These are phyloP conservation scores for Mycteria americana DNA, from an alignment of 2,797 vertebrate genomes.

Conservation along the genomic window DNA sequence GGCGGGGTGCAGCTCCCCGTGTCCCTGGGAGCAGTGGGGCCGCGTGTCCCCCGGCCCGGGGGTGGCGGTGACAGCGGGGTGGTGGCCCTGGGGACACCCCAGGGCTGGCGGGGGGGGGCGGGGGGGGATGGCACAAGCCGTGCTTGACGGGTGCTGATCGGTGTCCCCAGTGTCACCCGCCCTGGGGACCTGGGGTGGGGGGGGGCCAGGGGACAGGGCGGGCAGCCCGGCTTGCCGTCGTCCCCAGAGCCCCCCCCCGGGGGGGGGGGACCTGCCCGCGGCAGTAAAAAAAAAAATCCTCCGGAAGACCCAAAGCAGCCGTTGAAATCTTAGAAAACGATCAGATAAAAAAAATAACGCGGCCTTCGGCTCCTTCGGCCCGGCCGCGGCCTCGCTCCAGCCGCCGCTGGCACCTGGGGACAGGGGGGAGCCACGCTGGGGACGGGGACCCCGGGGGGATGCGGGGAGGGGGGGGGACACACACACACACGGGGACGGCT, in stretches of 20 bases:
- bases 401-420: neutral
- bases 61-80: neutral
- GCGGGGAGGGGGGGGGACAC: no score
- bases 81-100: neutral
- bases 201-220: neutral
- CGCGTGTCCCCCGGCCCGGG: neutral
- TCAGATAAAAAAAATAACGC: neutral
- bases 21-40: neutral
- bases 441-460: neutral
- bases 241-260: neutral
- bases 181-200: neutral
- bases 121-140: neutral
- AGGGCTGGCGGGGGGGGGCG: neutral
- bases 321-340: constrained; percentile 9
- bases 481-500: no score
- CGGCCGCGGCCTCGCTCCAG: neutral
- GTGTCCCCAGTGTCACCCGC: neutral
- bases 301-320: neutral
- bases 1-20: neutral
- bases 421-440: neutral
- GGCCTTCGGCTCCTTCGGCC: neutral
- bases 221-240: neutral
- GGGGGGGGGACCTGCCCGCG: neutral
- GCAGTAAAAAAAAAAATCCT: neutral
- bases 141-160: neutral